phyloP scores from a whole-genome alignment of 92 coral and sea anemone genomes.

The Actinernus sp. region DNA sequence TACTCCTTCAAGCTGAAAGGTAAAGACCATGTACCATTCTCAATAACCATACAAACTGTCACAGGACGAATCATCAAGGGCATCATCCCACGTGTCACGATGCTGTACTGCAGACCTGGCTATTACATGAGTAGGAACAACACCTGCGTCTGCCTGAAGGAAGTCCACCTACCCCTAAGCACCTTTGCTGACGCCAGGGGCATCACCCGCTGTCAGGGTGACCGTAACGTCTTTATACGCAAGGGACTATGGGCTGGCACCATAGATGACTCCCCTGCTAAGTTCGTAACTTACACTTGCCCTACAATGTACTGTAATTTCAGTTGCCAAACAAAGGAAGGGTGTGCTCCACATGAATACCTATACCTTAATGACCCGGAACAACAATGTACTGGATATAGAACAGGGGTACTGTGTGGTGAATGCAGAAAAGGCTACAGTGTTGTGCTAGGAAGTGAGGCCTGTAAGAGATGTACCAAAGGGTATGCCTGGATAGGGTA shows the following conservation, averaged over 20 bases:
- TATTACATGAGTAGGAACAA: conserved; percentile 21
- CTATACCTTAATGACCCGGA: conserved; percentile 36
- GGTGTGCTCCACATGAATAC: conserved; percentile 69
- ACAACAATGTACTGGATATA: conserved; percentile 56
- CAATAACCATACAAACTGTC: conserved; percentile 57
- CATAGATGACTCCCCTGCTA: conserved; percentile 2
- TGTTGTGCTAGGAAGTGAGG: conserved; percentile 63
- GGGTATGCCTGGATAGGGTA: conserved; percentile 54
- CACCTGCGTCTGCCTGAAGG: conserved; percentile 63
- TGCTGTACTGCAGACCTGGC: conserved; percentile 64
- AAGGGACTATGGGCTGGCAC: conserved; percentile 81
- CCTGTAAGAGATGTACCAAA: conserved; percentile 39
- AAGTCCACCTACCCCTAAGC: conserved; percentile 12
- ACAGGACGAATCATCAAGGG: conserved; percentile 57
- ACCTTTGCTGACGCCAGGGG: conserved; percentile 12
- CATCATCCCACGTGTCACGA: conserved; percentile 31
- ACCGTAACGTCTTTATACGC: conserved; percentile 51
- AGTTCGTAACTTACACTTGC: conserved; percentile 65
- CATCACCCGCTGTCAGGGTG: conserved; percentile 70
- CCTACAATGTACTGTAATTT: conserved; percentile 62
- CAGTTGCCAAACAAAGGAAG: conserved; percentile 10
- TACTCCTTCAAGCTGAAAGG: conserved; percentile 56
- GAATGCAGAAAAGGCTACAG: conserved; percentile 52
- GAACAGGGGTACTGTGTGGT: conserved; percentile 76
- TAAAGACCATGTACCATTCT: conserved; percentile 14